Base-by-base conservation (phyloP, 2,888 invertebrate genomes). In the Encarsia formosa region DNA sequence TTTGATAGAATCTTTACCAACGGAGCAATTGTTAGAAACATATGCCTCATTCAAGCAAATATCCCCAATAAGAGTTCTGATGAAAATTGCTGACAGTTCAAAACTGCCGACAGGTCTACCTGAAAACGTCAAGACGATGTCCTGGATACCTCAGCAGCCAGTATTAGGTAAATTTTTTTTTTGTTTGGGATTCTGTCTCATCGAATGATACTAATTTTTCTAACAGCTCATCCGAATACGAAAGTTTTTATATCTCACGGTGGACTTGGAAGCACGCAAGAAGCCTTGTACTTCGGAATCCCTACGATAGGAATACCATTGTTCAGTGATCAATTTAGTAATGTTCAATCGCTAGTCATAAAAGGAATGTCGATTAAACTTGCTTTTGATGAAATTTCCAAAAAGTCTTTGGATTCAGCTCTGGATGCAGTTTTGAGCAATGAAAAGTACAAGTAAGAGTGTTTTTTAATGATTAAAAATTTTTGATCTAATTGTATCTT, bases 281-380 rank as follows among this genome's bases (percentile, higher is more conserved):
- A 73, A 49, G 66, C 73, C 4, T 57, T 72, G 52, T 57, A 65
- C 49, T 68, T 52, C 23, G 71, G 64, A 1, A 66, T 72, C 3
- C 73, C 72, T 0, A 63, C 71, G 62, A 64, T 73, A 38, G 70
- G 70, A 19, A 59, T 73, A 22, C 72, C 72, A 5, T 52, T 71
- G 16, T 71, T 70, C 45, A 70, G 61, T 11, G 73, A 73, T 63
- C 72, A 73, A 52, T 66, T 63, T 13, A 46, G 48, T 5, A 68
- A 67, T 43, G 29, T 76, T 50, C 65, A 63, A 32, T 34, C 59
- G 4, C 56, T 62, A 35, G 60, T 56, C 0, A 42, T 38, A 1
- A 63, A 62, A 24, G 64, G 66, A 0, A 61, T 67, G 35, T 67
- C 60, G 0, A 22, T 64, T 4, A 39, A 40, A 4, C 29, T 71